Evolutionary conservation across 1,140 invertebrate species (phyloP).

Genomic region (Macrocentrus cingulum): DNA sequence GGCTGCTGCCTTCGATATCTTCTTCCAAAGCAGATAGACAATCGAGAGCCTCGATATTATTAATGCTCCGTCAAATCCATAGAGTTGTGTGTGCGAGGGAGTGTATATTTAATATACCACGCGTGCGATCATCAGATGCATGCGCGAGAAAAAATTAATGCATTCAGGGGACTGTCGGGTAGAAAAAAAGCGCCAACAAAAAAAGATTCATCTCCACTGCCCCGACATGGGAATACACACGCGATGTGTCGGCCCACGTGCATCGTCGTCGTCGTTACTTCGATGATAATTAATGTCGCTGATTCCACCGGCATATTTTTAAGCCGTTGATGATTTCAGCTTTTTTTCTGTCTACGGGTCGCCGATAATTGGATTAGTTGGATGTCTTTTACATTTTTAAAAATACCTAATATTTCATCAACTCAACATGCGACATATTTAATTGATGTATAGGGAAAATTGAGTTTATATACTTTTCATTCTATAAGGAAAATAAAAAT

Average conservation of each 20-base stretch:
- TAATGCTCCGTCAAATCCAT: conserved; percentile 35
- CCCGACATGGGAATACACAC: too few relatives aligned
- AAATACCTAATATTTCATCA: too few relatives aligned
- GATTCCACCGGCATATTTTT: conserved; percentile 14
- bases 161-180: neutral
- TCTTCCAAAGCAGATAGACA: conserved; percentile 26
- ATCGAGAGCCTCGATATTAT: conserved; percentile 34
- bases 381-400: too few relatives aligned
- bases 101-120: conserved; percentile 28
- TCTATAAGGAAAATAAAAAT: too few relatives aligned
- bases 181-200: too few relatives aligned
- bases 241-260: conserved; percentile 19
- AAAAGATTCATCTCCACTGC: too few relatives aligned
- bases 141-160: neutral
- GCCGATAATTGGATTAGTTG: too few relatives aligned
- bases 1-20: conserved; percentile 9
- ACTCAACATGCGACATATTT: too few relatives aligned
- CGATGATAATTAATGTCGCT: conserved; percentile 31
- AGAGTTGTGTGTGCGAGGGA: conserved; percentile 31
- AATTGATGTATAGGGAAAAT: too few relatives aligned
- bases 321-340: too few relatives aligned
- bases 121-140: neutral
- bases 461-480: too few relatives aligned
- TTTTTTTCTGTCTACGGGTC: too few relatives aligned
- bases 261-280: conserved; percentile 26